Evolutionary conservation across 92 coral and sea anemone species (phyloP).

Genomic region (Epizoanthus rinbou): DNA sequence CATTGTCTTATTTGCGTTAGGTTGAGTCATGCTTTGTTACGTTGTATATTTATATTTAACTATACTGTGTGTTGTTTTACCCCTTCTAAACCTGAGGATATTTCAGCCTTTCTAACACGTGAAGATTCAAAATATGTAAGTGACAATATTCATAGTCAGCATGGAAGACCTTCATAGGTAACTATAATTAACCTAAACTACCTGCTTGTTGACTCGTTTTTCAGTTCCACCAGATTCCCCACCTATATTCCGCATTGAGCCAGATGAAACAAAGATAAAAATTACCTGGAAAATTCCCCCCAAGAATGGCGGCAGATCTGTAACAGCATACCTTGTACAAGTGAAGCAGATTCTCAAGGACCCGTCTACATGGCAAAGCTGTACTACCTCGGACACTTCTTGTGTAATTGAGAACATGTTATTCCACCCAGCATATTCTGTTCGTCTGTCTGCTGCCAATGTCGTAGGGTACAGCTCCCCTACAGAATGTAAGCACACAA

Average conservation of each 20-base stretch:
- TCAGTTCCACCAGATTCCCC: not conserved
- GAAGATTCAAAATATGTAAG: too few species aligned
- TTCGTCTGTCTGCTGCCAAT: slow-evolving; percentile 54
- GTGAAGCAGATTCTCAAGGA: slow-evolving; percentile 29
- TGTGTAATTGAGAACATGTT: slow-evolving; percentile 23
- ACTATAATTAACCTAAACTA: too few species aligned
- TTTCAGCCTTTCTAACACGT: too few species aligned
- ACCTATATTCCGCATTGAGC: slow-evolving; percentile 36
- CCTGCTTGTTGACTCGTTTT: too few species aligned
- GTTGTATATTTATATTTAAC: too few species aligned
- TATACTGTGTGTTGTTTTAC: too few species aligned
- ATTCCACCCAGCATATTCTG: slow-evolving; percentile 44
- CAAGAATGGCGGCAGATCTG: slow-evolving; percentile 35
- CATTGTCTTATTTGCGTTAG: too few species aligned
- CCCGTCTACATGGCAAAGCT: slow-evolving; percentile 19
- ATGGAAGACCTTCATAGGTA: too few species aligned
- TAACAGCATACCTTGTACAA: slow-evolving; percentile 21
- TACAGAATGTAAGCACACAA: not conserved
- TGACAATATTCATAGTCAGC: too few species aligned
- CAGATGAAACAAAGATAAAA: slow-evolving; percentile 20
- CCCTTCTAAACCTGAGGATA: too few species aligned
- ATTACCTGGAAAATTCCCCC: slow-evolving; percentile 34
- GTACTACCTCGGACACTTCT: slow-evolving; percentile 17
- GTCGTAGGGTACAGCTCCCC: slow-evolving; percentile 44
- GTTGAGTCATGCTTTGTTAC: too few species aligned